Evolutionary conservation across 92 coral and sea anemone species (phyloP).

Genomic region (Zoanthus gigantus): DNA sequence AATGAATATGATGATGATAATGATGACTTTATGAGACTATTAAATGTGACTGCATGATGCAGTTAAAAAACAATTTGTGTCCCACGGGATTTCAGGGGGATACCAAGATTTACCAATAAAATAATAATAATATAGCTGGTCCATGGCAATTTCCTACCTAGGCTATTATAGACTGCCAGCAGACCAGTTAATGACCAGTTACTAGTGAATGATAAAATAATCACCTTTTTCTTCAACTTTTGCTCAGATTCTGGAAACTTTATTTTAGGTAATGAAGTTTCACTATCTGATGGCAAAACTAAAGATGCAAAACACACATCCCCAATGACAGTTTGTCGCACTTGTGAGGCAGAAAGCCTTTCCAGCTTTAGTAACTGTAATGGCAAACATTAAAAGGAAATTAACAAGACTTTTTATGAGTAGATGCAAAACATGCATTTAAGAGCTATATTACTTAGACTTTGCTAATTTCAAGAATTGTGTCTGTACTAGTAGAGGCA

Average conservation of each 20-base stretch:
- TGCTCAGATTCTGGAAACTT: constrained; percentile 77
- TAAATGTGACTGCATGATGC: too few relatives aligned
- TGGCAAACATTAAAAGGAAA: not conserved
- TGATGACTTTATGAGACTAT: too few relatives aligned
- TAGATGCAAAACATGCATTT: not conserved
- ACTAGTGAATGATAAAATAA: not conserved
- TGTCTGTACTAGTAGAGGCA: too few relatives aligned
- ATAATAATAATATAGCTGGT: too few relatives aligned
- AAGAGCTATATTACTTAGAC: too few relatives aligned
- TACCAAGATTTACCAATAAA: too few relatives aligned
- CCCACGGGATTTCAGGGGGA: too few relatives aligned
- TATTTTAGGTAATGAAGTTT: constrained; percentile 79
- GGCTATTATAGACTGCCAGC: not conserved
- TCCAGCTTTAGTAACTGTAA: constrained; percentile 87
- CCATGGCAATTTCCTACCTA: too few relatives aligned
- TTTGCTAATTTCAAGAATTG: too few relatives aligned
- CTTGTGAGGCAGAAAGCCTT: constrained; percentile 77
- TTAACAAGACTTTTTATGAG: not conserved
- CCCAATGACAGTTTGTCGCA: constrained; percentile 79
- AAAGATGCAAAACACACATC: constrained; percentile 94
- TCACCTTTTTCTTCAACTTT: constrained; percentile 78
- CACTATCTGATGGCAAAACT: constrained; percentile 73
- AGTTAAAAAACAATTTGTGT: too few relatives aligned
- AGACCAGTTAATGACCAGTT: too few relatives aligned
- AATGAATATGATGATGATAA: too few relatives aligned